A percentile compares a stretch with the other conserved stretches of the same genome.
Evolutionary conservation across 2,113 vertebrate species (phyloP).

Genomic region (Brachyhypopomus occidentalis): DNA sequence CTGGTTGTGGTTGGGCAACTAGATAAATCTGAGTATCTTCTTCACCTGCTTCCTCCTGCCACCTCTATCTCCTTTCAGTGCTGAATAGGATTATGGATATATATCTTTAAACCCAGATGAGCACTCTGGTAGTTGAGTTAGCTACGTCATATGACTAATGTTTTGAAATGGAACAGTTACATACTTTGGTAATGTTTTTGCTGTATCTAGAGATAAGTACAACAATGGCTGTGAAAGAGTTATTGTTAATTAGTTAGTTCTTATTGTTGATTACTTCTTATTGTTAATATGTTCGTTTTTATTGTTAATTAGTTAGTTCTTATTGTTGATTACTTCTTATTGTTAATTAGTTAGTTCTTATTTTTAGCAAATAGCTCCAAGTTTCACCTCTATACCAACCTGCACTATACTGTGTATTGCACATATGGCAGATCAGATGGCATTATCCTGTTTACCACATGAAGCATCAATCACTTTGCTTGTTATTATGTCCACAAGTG

Average conservation of each 20-base stretch:
- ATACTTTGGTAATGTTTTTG: constrained; percentile 22
- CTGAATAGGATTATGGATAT: constrained; percentile 68
- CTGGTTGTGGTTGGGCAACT: not conserved
- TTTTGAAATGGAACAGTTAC: constrained; percentile 30
- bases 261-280: no score
- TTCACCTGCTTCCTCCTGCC: constrained; percentile 19
- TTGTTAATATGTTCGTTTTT: no score
- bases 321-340: no score
- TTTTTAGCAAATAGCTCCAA: no score
- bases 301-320: no score
- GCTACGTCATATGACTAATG: constrained; percentile 64
- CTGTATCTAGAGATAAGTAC: not conserved
- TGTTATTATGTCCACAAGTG: no score
- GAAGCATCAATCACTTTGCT: no score
- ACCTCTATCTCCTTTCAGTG: constrained; percentile 52
- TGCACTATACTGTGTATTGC: not conserved
- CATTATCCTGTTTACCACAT: not conserved
- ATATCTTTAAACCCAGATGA: constrained; percentile 73
- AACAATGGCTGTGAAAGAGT: no score
- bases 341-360: no score
- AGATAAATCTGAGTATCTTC: not conserved
- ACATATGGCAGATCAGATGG: not conserved
- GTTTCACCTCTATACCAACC: not conserved
- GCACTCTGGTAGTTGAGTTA: constrained; percentile 76
- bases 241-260: no score